phyloP scores from a whole-genome alignment of 2,113 vertebrate genomes.

The Laticauda laticaudata region DNA sequence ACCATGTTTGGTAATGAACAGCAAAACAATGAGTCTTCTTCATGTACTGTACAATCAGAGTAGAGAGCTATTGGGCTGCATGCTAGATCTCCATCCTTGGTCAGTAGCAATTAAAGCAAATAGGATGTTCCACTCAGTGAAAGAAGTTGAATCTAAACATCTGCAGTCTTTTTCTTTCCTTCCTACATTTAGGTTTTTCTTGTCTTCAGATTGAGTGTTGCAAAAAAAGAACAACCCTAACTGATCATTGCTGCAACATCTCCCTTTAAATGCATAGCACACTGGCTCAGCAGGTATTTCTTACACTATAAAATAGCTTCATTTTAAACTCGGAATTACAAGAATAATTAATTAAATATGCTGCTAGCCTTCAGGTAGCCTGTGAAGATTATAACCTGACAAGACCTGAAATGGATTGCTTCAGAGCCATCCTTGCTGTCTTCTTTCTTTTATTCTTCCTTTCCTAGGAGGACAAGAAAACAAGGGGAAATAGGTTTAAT shows the following conservation, averaged over 20 bases:
- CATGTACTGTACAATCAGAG: background rate
- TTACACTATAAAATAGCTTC: background rate
- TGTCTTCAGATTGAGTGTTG: background rate
- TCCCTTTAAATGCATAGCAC: background rate
- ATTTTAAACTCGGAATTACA: background rate
- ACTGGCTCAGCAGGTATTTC: background rate
- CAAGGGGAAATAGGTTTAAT: background rate
- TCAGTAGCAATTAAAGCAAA: background rate
- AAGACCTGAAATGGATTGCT: background rate
- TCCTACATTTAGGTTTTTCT: background rate
- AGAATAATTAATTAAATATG: background rate
- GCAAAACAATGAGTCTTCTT: background rate
- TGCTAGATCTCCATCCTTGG: background rate
- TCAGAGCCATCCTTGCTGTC: background rate
- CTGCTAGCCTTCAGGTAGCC: background rate
- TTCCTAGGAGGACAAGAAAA: background rate
- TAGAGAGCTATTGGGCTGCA: background rate
- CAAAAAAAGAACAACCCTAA: background rate
- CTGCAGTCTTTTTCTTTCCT: background rate
- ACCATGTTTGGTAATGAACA: background rate
- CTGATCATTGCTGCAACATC: background rate
- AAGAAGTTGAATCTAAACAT: background rate
- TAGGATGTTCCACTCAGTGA: background rate
- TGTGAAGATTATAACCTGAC: background rate
- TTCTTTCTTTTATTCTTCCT: background rate